Evolutionary conservation across 1,140 invertebrate genomes (phyloP).

Genomic region (Eulimnadia texana): DNA sequence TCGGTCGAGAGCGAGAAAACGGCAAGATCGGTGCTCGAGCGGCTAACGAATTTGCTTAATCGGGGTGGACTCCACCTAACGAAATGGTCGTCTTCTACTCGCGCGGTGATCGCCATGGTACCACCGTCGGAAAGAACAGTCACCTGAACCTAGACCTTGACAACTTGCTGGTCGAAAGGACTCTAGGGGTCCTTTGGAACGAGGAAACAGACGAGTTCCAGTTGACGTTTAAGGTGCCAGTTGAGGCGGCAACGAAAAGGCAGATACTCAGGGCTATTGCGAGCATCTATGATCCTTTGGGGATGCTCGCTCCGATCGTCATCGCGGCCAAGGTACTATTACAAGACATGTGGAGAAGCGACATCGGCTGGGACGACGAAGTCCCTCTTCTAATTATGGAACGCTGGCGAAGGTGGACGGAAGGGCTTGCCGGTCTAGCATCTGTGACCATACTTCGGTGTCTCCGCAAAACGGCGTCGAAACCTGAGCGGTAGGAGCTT

Average conservation of each 20-base stretch:
- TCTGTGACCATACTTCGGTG: neutral
- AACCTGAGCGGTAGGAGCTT: neutral
- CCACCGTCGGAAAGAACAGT: neutral
- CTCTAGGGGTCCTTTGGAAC: conserved; percentile 2
- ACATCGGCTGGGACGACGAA: conserved; percentile 30
- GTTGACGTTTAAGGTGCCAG: neutral
- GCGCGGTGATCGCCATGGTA: neutral
- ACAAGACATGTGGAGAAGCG: conserved; percentile 29
- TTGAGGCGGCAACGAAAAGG: conserved; percentile 14
- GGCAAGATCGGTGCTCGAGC: neutral
- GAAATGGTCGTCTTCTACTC: conserved; percentile 1
- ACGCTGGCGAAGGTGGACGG: neutral
- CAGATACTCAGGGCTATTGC: conserved; percentile 24
- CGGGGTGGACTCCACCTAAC: conserved; percentile 12
- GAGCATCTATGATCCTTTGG: conserved; percentile 31
- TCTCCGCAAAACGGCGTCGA: neutral
- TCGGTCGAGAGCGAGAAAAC: neutral
- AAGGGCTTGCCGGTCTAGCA: neutral
- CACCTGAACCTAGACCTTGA: conserved; percentile 6
- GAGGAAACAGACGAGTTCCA: neutral
- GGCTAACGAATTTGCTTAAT: neutral
- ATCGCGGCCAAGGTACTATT: conserved; percentile 29
- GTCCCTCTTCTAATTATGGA: conserved; percentile 19
- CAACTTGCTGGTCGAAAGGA: conserved; percentile 24
- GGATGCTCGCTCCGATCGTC: conserved; percentile 27